Base-by-base conservation (phyloP, 64 coral and sea anemone genomes). In the Stylophora pistillata region DNA sequence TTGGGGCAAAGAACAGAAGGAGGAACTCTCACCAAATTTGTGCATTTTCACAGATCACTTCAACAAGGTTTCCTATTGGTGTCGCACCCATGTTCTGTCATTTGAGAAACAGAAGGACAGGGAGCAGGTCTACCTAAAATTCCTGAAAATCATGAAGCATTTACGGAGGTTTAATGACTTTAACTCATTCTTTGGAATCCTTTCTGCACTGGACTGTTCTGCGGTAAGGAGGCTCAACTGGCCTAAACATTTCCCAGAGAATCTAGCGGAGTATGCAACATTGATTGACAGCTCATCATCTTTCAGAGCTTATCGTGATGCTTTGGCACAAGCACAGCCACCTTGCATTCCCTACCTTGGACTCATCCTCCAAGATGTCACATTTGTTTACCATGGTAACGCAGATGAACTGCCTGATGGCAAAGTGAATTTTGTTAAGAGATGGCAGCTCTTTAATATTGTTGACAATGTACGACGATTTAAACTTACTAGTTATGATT, bases 131-230 rank as follows among this genome's bases (percentile, higher is more conserved):
- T 99, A 99, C 17, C 29, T 78, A 32, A 99, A 99, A 73, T 99
- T 99, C 29, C 84, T 99, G 33, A 99, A 99, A 87, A 99, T 99
- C 75, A 99, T 99, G 97, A 99, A 99, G 85, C 94, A 95, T n/a
- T 60, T 99, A n/a, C 88, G 97, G 73, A 92, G 84, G 62, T 95
- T 99, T 56, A 99, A 99, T 69, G 95, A 99, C 85, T 99, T 99
- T 74, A 99, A 99, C 77, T 99, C 97, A 54, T 84, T 99, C 68
- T 73, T 99, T 78, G 97, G 93, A 47, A 91, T 99, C 70, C 65
- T 95, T n/a, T 99, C 97, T 15, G 97, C 97, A 73, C 58, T 99
- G 71, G 97, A 99, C 88, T 95, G 97, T 56, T 99, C 97, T 76
- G 97, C 97, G 47, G 93, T 99, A 10, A 86, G 97, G 78, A 88